Conservation (phyloP, 1,140 invertebrate species). For the Drosophila mojavensis region DNA sequence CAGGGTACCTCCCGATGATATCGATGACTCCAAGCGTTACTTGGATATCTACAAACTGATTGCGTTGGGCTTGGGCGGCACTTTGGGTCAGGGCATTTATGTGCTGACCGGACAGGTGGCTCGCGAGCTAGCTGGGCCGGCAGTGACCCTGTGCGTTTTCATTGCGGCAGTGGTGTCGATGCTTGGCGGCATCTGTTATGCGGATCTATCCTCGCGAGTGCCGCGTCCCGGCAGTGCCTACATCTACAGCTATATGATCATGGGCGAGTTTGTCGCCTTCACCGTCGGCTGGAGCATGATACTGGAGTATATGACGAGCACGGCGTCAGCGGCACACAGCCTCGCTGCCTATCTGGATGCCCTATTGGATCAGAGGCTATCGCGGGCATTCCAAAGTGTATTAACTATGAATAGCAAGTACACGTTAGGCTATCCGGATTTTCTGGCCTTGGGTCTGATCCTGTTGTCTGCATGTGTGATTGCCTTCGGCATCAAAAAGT, state of each 20-base stretch:
- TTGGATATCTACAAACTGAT: slow-evolving; percentile 91
- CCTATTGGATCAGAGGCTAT: slow-evolving; percentile 90
- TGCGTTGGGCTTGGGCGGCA: slow-evolving; percentile 93
- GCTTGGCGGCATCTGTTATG: slow-evolving; percentile 94
- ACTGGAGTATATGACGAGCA: slow-evolving; percentile 94
- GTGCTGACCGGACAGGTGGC: slow-evolving; percentile 95
- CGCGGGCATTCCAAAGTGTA: slow-evolving; percentile 86
- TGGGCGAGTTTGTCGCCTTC: slow-evolving; percentile 92
- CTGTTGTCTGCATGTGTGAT: slow-evolving; percentile 88
- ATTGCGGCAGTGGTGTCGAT: slow-evolving; percentile 94
- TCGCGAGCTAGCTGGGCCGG: slow-evolving; percentile 92
- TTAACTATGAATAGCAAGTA: slow-evolving; percentile 90
- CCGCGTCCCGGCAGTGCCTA: slow-evolving; percentile 95
- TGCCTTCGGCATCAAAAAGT: slow-evolving; percentile 94
- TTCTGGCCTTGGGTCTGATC: slow-evolving; percentile 90
- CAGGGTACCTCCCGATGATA: not conserved
- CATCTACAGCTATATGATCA: slow-evolving; percentile 94
- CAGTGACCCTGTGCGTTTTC: slow-evolving; percentile 93
- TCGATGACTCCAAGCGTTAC: slow-evolving; percentile 87
- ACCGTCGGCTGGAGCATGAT: slow-evolving; percentile 95
- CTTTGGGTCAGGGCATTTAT: slow-evolving; percentile 95
- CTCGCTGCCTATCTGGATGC: slow-evolving; percentile 95
- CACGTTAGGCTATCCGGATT: slow-evolving; percentile 92
- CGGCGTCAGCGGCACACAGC: slow-evolving; percentile 95
- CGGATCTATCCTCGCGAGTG: slow-evolving; percentile 94